Percentiles rank a stretch among this genome's conserved stretches.
Evolutionary conservation across 2,113 vertebrate species (phyloP).

Genomic region (Papio anubis): DNA sequence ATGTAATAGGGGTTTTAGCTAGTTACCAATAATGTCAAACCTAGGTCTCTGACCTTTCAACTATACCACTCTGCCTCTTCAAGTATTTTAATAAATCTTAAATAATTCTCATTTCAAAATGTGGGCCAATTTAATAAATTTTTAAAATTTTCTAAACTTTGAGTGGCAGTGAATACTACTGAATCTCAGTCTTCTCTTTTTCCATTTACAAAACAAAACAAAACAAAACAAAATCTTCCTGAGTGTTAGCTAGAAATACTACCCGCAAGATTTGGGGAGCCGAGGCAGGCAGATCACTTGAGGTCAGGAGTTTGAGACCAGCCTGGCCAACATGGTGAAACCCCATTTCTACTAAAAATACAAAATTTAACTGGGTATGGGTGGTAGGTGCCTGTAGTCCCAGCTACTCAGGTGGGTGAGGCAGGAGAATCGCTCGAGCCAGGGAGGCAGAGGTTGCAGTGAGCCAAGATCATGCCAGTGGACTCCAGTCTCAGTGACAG

Average conservation of each 20-base stretch:
- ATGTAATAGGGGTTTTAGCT: background rate
- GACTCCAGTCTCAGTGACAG: no score
- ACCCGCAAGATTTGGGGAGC: background rate
- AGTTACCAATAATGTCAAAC: background rate
- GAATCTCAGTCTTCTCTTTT: background rate
- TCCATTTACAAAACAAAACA: background rate
- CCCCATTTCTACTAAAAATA: no score
- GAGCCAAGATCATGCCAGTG: no score
- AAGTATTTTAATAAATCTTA: constrained; percentile 35
- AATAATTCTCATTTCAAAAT: constrained; percentile 21
- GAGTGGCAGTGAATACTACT: background rate
- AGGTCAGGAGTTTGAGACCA: no score
- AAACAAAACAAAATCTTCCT: background rate
- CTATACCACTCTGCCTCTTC: background rate
- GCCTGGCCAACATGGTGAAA: no score
- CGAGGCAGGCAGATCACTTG: no score
- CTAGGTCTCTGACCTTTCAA: background rate
- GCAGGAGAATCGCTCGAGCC: no score
- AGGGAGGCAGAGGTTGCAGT: no score
- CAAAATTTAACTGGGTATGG: no score
- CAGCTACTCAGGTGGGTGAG: no score
- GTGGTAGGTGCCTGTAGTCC: no score
- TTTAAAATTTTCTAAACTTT: background rate
- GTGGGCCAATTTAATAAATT: background rate
- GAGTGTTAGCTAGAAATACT: background rate